These are phyloP conservation scores for Pocillopora grandis DNA, from an alignment of 92 coral and sea anemone species.

Conservation along the genomic window DNA sequence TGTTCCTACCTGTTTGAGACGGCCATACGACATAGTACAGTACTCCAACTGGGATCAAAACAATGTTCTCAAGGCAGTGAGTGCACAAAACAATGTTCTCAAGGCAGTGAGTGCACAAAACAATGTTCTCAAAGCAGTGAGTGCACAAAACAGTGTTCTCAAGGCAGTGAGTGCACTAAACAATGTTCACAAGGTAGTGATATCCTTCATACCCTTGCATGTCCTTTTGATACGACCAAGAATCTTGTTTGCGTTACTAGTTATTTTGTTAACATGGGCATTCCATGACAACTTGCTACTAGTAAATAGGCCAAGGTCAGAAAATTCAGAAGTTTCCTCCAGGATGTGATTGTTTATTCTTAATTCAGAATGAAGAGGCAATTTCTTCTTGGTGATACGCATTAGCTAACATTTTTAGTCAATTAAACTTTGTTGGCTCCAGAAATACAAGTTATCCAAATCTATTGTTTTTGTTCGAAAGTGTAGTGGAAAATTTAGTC, in stretches of 20 bases:
- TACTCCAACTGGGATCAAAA: too few relatives aligned
- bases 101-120: conserved; percentile 23
- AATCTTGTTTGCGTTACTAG: conserved; percentile 41
- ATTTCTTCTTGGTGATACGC: conserved; percentile 40
- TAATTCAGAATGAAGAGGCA: conserved; percentile 13
- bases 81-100: too few relatives aligned
- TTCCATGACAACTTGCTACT: background rate
- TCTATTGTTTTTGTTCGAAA: conserved; percentile 11
- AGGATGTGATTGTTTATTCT: conserved; percentile 16
- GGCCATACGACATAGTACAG: too few relatives aligned
- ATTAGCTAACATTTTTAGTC: conserved; percentile 30
- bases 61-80: too few relatives aligned
- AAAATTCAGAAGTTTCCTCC: conserved; percentile 35
- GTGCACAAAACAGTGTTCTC: too few relatives aligned
- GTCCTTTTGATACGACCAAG: conserved; percentile 49
- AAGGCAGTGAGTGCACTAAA: conserved; percentile 21
- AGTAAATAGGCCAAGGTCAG: background rate
- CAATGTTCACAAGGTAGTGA: conserved; percentile 40
- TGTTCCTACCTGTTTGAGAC: too few relatives aligned
- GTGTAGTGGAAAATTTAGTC: conserved; percentile 31
- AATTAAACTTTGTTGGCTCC: conserved; percentile 34
- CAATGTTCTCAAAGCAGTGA: conserved; percentile 38
- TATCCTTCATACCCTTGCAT: conserved; percentile 38
- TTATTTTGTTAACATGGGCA: background rate
- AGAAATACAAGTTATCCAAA: conserved; percentile 12